Base-by-base conservation (phyloP, 2,797 vertebrate species). In the Pristis pectinata region DNA sequence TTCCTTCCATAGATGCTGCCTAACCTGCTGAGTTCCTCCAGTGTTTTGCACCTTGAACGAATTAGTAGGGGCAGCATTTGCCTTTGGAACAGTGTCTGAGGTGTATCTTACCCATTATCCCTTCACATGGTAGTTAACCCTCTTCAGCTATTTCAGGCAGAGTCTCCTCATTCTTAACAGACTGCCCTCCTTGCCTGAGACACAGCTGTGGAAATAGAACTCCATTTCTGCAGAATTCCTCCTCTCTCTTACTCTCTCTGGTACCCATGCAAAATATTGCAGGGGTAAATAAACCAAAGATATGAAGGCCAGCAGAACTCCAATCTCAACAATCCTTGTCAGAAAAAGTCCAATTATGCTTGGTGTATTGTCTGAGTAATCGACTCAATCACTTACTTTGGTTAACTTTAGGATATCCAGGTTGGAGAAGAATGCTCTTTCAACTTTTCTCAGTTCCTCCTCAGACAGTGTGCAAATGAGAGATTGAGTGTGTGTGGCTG, bases 401-500 rank as follows among this genome's bases (percentile, higher is more conserved):
- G 99, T 67, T 0, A 98, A 98, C 96, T 98, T 99, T 89, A 99
- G 95, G 96, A 98, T 97, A 96, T 99, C 97, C 96, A 99, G 94
- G 95, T 98, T 99, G 94, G 96, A 96, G 91, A 95, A 96, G 93
- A 99, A 98, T 34, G 96, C 96, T 41, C 95, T 95, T 94, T 99
- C 98, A 0, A 97, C 97, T 0, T 95, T 96, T 61, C 97, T 96
- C 27, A 99, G 97, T 95, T 97, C 98, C 94, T 95, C 94, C 1
- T 95, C 96, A 0, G 97, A 95, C 37, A 98, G 96, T 5, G 89
- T 94, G 94, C 99, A 99, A 95, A 99, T 94, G 0, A 97, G 95
- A 2, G 97, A 95, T 95, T 98, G 97, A 0, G 96, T 96, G 61
- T 96, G 95, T 1, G 5, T 15, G 0, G 96, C 95, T 44, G 96